Base-by-base conservation (phyloP, 2,888 invertebrate species). In the Nymphalis polychloros region DNA sequence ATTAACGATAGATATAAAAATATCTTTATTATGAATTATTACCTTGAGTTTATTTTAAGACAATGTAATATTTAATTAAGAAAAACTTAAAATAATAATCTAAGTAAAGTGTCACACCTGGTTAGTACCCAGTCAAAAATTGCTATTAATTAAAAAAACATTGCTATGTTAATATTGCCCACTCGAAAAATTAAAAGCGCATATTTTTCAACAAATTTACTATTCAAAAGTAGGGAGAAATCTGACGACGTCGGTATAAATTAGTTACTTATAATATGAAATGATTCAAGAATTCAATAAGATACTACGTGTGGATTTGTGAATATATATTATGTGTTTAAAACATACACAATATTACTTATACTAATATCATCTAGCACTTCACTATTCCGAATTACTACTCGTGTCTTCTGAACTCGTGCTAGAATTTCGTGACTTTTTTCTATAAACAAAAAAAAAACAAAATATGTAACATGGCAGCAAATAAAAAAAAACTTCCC, bases 341-440 rank as follows among this genome's bases (percentile, higher is more conserved):
- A 73, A 65, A 41, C 41, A 73, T 75, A 76, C 72, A 78, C 64
- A 67, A 82, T 82, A 85, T 79, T 79, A 81, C 82, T 87, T 84
- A 86, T 78, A 74, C 77, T 79, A 78, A 82, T 77, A 79, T 79
- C 82, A 81, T 78, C 83, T 84, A 86, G 82, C 83, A 85, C 86
- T 85, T 83, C 84, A 84, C 87, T 89, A 90, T 82, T 86, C 82
- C 85, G 88, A 88, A 86, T 85, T 86, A 89, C 87, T 88, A 88
- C 87, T 89, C 76, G 88, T 86, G 86, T 88, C 90, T 87, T 85
- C 88, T 75, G 90, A 88, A 81, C 90, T 88, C 86, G 90, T 89
- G 87, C 90, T 91, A 90, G 86, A 85, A 78, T 88, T 88, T 86
- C 92, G 89, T 79, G 88, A 85, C 79, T 89, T 90, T 90, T 88